A percentile compares a stretch with the other conserved stretches of the same genome.
Conservation (phyloP, 2,113 vertebrate genomes). For the Pluvianellus socialis region DNA sequence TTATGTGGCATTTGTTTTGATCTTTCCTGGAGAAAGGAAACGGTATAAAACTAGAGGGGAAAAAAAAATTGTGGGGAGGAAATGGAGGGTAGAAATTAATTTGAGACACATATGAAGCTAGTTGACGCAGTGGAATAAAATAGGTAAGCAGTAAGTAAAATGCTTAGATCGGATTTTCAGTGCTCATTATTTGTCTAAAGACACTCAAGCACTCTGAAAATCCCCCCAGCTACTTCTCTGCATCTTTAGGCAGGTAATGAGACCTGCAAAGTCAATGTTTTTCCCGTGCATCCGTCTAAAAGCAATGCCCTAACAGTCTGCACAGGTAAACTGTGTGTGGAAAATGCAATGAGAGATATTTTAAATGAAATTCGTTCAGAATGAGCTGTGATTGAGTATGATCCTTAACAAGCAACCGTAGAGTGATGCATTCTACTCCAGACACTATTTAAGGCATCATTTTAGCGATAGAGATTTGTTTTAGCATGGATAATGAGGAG, state of each 20-base stretch:
- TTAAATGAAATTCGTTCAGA: neutral
- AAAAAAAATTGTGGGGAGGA: neutral
- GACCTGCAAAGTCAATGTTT: neutral
- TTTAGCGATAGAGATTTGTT: neutral
- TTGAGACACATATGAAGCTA: neutral
- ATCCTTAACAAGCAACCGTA: neutral
- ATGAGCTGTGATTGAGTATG: neutral
- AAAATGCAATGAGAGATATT: neutral
- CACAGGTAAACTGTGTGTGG: rapidly evolving
- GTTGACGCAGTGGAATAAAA: neutral
- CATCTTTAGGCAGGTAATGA: neutral
- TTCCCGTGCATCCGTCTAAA: rapidly evolving
- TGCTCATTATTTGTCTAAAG: neutral
- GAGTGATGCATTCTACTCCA: neutral
- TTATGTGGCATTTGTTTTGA: neutral
- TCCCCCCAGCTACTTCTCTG: neutral
- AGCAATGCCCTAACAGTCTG: neutral
- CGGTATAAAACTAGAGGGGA: neutral
- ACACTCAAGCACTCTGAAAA: neutral
- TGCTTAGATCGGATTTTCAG: neutral
- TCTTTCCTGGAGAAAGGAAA: neutral
- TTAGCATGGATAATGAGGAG: neutral
- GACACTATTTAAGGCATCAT: neutral
- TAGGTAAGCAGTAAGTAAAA: neutral
- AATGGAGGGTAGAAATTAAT: neutral